A percentile compares a stretch with the other conserved stretches of the same genome.
These are phyloP conservation scores for Rhincodon typus DNA, from an alignment of 2,797 vertebrate genomes.

Conservation along the genomic window DNA sequence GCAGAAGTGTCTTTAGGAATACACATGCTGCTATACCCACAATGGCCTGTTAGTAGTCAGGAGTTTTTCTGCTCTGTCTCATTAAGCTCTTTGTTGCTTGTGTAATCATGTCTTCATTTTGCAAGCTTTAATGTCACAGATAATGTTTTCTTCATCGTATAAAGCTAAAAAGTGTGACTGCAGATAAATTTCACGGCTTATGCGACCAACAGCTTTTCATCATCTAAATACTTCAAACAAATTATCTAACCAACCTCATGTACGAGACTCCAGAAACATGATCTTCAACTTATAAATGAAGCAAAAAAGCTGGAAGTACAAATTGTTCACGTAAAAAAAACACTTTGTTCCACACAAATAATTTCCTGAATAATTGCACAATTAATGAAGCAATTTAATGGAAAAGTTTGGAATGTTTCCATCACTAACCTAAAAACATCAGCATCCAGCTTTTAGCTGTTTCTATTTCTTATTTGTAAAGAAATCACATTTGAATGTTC, in stretches of 20 bases:
- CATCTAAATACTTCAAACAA: constrained; percentile 2
- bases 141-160: constrained; percentile 8
- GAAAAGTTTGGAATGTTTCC: background rate
- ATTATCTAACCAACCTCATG: background rate
- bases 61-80: background rate
- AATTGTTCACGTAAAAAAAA: background rate
- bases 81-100: background rate
- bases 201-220: background rate
- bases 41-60: background rate
- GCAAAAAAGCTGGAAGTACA: background rate
- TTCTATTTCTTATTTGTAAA: background rate
- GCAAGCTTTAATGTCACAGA: background rate
- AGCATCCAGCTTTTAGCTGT: background rate
- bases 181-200: background rate
- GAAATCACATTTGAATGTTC: background rate
- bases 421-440: background rate
- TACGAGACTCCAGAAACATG: background rate
- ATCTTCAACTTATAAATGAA: background rate
- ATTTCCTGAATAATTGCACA: background rate
- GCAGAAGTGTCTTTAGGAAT: too few relatives aligned
- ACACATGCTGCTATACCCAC: background rate
- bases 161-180: background rate
- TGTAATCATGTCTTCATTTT: background rate
- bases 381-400: background rate
- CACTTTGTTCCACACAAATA: background rate